A percentile compares a stretch with the other conserved stretches of the same genome.
Conservation (phyloP, 1,140 invertebrate species). For the Bombus superbus region DNA sequence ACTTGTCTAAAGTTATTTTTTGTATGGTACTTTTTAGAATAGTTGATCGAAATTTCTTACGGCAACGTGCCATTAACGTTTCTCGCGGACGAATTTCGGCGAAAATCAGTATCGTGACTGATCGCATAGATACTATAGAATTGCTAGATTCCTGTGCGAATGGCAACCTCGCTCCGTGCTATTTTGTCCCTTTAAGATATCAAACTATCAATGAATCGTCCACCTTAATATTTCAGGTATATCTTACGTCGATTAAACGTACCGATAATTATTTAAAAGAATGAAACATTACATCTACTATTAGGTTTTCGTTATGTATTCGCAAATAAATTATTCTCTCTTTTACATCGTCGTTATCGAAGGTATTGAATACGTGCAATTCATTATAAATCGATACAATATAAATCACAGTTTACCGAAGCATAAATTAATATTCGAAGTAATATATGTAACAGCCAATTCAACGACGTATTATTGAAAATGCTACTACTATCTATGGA, state of each 20-base stretch:
- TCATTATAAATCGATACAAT: background rate
- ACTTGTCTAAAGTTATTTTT: too few relatives aligned
- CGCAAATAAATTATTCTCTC: background rate
- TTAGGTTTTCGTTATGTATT: background rate
- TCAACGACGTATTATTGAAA: background rate
- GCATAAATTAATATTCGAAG: background rate
- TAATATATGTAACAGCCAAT: background rate
- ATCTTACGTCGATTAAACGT: background rate
- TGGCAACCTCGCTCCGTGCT: background rate
- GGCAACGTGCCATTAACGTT: background rate
- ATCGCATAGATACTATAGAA: background rate
- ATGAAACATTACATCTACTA: background rate
- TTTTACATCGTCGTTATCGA: background rate
- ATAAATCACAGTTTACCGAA: background rate
- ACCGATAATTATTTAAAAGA: background rate
- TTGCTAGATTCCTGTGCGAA: background rate
- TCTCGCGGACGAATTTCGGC: background rate
- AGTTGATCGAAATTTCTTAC: background rate
- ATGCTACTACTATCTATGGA: background rate
- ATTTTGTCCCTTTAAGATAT: background rate
- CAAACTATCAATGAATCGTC: background rate
- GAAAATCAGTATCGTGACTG: constrained; percentile 24
- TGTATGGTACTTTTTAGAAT: too few relatives aligned
- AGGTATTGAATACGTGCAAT: background rate
- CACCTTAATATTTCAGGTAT: background rate